Conservation (phyloP, 2,888 invertebrate species). For the Endomychus coccineus region DNA sequence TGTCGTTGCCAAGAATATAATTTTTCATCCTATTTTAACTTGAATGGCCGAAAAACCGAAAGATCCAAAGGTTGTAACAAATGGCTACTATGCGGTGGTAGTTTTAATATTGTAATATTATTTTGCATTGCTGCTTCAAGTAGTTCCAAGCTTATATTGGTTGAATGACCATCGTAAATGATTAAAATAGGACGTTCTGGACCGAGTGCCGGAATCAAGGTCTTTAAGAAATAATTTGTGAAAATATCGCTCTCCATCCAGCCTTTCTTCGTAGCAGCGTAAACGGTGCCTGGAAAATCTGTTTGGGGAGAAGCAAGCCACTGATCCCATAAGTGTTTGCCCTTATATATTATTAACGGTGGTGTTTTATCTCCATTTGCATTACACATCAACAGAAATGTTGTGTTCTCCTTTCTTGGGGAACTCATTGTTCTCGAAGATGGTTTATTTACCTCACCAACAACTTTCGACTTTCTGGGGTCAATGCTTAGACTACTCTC, state of each 20-base stretch:
- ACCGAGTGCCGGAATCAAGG: slow-evolving; percentile 27
- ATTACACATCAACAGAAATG: slow-evolving; percentile 11
- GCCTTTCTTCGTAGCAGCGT: slow-evolving; percentile 15
- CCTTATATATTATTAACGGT: slow-evolving; percentile 21
- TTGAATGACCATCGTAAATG: slow-evolving; percentile 33
- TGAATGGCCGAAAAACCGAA: slow-evolving; percentile 24
- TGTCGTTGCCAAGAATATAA: slow-evolving; percentile 5
- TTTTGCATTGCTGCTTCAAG: slow-evolving; percentile 19
- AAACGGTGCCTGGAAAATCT: slow-evolving; percentile 17
- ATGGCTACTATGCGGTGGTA: slow-evolving; percentile 31
- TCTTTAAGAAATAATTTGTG: slow-evolving; percentile 29
- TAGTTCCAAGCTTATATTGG: slow-evolving; percentile 23
- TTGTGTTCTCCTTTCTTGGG: slow-evolving; percentile 17
- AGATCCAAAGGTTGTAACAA: slow-evolving; percentile 28
- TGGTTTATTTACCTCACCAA: slow-evolving; percentile 14
- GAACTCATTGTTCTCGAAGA: slow-evolving; percentile 11
- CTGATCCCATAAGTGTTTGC: slow-evolving; percentile 30
- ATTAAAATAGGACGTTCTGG: slow-evolving; percentile 29
- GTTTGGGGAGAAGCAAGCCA: slow-evolving; percentile 22
- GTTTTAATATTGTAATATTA: slow-evolving; percentile 28
- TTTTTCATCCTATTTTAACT: slow-evolving; percentile 12
- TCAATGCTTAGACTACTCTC: slow-evolving; percentile 14
- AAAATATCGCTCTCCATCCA: slow-evolving; percentile 33
- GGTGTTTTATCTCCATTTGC: slow-evolving; percentile 20
- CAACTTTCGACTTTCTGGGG: slow-evolving; percentile 18